Percentiles rank a stretch among this genome's conserved stretches.
These are phyloP conservation scores for Dasypus novemcinctus DNA, from an alignment of 2,113 vertebrate genomes.

Conservation along the genomic window DNA sequence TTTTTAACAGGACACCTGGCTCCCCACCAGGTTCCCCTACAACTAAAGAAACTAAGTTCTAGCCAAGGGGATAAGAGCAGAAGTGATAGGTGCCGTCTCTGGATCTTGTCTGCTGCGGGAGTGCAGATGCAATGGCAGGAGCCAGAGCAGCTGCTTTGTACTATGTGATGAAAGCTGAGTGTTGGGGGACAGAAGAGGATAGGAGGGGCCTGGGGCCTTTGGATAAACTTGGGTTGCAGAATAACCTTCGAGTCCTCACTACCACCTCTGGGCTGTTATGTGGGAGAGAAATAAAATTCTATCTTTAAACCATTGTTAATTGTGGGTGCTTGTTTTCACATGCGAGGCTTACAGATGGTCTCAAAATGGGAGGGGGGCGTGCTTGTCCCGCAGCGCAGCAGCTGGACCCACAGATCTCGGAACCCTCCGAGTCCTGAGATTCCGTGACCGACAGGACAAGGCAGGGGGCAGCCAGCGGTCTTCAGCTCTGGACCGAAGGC, in stretches of 20 bases:
- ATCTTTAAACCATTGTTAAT: neutral
- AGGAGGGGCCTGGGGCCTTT: neutral
- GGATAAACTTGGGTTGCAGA: neutral
- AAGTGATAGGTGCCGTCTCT: neutral
- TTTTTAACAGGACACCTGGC: neutral
- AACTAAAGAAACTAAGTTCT: neutral
- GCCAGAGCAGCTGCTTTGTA: constrained; percentile 5
- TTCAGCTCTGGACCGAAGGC: neutral
- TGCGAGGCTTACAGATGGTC: neutral
- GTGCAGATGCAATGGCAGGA: neutral
- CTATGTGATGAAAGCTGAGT: neutral
- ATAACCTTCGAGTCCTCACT: neutral
- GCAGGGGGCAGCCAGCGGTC: neutral
- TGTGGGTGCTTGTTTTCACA: neutral
- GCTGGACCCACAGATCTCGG: neutral
- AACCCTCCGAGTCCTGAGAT: neutral
- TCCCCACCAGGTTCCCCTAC: neutral
- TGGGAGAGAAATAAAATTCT: neutral
- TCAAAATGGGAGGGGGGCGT: neutral
- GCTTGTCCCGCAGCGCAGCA: neutral
- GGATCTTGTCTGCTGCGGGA: neutral
- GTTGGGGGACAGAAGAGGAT: neutral
- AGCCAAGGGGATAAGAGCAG: neutral
- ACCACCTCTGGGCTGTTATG: neutral
- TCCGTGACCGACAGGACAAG: neutral